Evolutionary conservation across 2,888 invertebrate genomes (phyloP).

Genomic region (Caenorhabditis macrosperma): DNA sequence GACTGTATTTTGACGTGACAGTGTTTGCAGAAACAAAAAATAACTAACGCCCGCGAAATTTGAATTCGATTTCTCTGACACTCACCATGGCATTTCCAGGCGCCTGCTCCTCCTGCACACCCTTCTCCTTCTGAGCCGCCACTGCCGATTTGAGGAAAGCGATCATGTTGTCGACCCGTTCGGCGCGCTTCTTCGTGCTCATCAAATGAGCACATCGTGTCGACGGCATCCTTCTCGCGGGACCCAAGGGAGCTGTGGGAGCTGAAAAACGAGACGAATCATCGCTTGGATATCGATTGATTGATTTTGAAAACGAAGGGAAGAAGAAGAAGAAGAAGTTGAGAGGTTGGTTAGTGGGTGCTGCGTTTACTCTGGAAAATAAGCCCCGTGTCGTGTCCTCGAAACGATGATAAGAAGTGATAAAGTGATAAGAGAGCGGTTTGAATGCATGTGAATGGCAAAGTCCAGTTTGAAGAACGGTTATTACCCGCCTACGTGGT

Average conservation of each 20-base stretch:
- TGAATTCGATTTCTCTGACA: background rate
- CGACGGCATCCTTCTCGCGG: conserved; percentile 69
- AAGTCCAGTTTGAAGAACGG: conserved; percentile 42
- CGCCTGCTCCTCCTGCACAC: conserved; percentile 18
- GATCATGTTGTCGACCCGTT: conserved; percentile 72
- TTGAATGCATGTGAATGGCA: conserved; percentile 47
- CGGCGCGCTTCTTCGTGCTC: conserved; percentile 71
- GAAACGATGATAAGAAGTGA: conserved; percentile 34
- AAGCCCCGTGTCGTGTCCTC: conserved; percentile 22
- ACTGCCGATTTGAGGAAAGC: conserved; percentile 73
- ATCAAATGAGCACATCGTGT: conserved; percentile 74
- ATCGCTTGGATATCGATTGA: background rate
- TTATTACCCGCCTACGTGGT: no score
- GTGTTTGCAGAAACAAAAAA: no score
- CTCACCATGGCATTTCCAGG: conserved; percentile 47
- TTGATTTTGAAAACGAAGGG: background rate
- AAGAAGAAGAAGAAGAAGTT: no score
- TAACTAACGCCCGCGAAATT: no score
- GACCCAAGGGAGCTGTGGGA: conserved; percentile 47
- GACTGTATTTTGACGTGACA: no score
- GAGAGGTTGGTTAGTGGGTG: conserved; percentile 12
- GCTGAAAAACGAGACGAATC: background rate
- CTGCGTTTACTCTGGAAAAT: conserved; percentile 19
- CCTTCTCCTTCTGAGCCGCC: conserved; percentile 31
- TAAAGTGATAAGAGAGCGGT: conserved; percentile 3